Conservation (phyloP, 2,113 vertebrate species). For the Cnemophilus loriae region DNA sequence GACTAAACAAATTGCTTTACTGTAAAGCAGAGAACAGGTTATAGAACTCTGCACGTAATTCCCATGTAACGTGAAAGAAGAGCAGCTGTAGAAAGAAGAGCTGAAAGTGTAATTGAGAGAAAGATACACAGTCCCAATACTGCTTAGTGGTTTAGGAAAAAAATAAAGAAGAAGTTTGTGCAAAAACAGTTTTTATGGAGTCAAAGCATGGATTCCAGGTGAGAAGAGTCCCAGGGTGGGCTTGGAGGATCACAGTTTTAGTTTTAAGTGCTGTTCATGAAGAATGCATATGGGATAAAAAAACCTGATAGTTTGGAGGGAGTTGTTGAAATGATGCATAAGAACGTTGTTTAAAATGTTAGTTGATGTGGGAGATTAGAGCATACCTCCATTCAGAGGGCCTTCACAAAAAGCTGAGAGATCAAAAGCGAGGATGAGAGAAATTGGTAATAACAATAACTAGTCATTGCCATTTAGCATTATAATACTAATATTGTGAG, state of each 20-base stretch:
- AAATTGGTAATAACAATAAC: neutral
- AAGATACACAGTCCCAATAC: neutral
- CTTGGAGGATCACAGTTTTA: neutral
- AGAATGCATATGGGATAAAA: neutral
- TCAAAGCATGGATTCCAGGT: neutral
- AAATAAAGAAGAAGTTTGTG: neutral
- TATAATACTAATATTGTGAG: neutral
- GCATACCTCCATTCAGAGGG: neutral
- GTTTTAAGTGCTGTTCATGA: neutral
- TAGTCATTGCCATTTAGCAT: neutral
- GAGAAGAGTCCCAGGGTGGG: neutral
- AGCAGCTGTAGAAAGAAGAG: neutral
- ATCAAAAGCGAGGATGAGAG: fast-evolving
- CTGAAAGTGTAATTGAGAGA: neutral
- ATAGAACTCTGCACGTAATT: neutral
- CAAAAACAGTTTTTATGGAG: neutral
- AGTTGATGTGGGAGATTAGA: neutral
- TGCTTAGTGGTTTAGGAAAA: neutral
- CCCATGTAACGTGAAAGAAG: neutral
- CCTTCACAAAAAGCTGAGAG: neutral
- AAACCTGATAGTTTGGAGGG: neutral
- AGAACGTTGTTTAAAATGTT: neutral
- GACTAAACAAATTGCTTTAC: neutral
- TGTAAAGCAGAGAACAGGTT: neutral
- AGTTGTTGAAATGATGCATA: neutral